Evolutionary conservation across 1,140 invertebrate species (phyloP).

Genomic region (Diachasma alloeum): DNA sequence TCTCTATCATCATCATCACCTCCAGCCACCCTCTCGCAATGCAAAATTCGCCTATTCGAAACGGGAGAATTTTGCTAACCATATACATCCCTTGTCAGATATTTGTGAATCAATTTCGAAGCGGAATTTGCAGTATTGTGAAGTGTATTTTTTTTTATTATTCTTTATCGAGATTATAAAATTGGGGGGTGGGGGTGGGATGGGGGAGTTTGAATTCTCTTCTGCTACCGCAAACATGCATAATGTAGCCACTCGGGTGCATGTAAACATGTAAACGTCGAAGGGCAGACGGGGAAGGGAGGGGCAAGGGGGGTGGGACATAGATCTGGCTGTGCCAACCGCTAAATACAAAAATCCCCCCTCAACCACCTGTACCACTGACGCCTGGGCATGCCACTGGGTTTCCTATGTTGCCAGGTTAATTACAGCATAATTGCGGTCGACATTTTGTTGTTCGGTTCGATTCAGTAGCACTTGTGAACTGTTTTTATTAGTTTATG

Average conservation of each 20-base stretch:
- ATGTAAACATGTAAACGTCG: slow-evolving; percentile 63
- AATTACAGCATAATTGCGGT: slow-evolving; percentile 66
- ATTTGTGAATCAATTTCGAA: slow-evolving; percentile 1
- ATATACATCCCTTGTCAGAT: slow-evolving; percentile 7
- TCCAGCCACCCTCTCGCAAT: neutral
- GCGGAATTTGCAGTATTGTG: slow-evolving; percentile 1
- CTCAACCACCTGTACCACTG: slow-evolving; percentile 61
- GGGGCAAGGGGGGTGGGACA: neutral
- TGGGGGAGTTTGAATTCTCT: slow-evolving; percentile 62
- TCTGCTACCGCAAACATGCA: slow-evolving; percentile 65
- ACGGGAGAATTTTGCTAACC: slow-evolving; percentile 12
- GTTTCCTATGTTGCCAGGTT: slow-evolving; percentile 53
- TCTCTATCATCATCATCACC: neutral
- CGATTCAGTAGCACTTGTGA: neutral
- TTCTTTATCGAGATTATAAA: neutral
- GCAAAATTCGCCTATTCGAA: slow-evolving; percentile 4
- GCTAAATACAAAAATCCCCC: slow-evolving; percentile 65
- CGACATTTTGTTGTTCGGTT: slow-evolving; percentile 60
- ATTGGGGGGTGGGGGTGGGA: neutral
- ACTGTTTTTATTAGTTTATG: neutral
- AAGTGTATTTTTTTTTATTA: neutral
- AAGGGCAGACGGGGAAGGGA: slow-evolving; percentile 36
- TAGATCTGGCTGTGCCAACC: slow-evolving; percentile 47
- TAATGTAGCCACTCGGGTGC: slow-evolving; percentile 60
- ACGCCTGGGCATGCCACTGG: slow-evolving; percentile 21